phyloP scores from a whole-genome alignment of 2,113 vertebrate genomes.

The Gymnogyps californianus region DNA sequence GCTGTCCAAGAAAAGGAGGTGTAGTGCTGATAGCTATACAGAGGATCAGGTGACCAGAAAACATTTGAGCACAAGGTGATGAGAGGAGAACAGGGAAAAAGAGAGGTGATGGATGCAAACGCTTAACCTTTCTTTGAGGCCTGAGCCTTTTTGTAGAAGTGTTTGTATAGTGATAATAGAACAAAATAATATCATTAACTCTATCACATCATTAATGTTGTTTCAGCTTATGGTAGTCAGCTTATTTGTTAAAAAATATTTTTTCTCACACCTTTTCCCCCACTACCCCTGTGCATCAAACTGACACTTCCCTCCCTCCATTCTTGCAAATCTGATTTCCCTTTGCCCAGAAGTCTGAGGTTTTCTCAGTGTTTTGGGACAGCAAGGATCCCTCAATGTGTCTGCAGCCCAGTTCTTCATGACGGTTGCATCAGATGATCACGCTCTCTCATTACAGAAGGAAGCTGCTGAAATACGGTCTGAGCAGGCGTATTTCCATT shows the following conservation, averaged over 20 bases:
- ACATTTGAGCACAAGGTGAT: neutral
- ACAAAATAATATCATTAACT: neutral
- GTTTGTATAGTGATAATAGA: neutral
- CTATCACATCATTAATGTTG: neutral
- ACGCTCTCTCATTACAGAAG: accelerated
- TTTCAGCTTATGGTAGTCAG: neutral
- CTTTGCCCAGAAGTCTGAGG: neutral
- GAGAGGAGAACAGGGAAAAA: neutral
- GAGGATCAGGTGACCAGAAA: neutral
- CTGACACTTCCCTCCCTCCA: neutral
- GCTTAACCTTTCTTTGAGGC: neutral
- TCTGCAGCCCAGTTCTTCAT: neutral
- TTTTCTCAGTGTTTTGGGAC: neutral
- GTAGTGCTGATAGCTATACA: neutral
- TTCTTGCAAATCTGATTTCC: neutral
- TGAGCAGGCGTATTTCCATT: neutral
- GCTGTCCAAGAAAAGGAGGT: neutral
- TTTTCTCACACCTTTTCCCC: neutral
- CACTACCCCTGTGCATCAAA: neutral
- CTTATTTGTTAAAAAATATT: neutral
- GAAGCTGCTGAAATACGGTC: neutral
- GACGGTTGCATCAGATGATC: accelerated
- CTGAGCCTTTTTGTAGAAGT: neutral
- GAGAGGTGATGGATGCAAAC: neutral
- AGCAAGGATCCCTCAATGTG: neutral